Evolutionary conservation across 35 echinoderm and acorn worm genomes (phyloP).

Genomic region (Patiria miniata): DNA sequence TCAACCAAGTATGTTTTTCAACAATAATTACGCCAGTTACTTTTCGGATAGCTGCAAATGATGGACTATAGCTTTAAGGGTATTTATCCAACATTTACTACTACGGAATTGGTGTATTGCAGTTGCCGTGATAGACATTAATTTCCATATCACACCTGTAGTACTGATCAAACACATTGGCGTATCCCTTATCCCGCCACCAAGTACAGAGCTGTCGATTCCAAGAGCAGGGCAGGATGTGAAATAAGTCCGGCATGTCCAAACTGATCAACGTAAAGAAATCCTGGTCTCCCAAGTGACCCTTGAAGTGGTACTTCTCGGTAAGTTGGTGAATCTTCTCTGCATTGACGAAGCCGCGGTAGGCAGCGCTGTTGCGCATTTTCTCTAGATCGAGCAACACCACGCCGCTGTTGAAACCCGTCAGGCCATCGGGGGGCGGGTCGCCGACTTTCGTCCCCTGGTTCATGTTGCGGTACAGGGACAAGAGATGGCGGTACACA

Average conservation of each 20-base stretch:
- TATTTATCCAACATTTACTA: background rate
- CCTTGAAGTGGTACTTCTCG: slow-evolving; percentile 89
- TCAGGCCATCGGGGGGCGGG: slow-evolving; percentile 89
- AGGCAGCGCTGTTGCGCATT: slow-evolving; percentile 68
- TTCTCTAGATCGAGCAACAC: slow-evolving; percentile 72
- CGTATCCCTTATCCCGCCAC: slow-evolving; percentile 97
- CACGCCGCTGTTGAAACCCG: slow-evolving; percentile 97
- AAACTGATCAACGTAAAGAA: slow-evolving; percentile 83
- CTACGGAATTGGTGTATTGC: slow-evolving; percentile 91
- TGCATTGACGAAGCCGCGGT: slow-evolving; percentile 44
- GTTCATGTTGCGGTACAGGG: slow-evolving; percentile 77
- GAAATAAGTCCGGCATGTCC: slow-evolving; percentile 88
- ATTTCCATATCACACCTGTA: slow-evolving; percentile 79
- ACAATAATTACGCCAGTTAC: too few relatives aligned
- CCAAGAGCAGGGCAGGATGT: slow-evolving; percentile 87
- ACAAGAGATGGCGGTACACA: slow-evolving; percentile 93
- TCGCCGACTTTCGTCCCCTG: slow-evolving; percentile 80
- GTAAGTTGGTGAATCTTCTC: slow-evolving; percentile 45
- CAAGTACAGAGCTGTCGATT: slow-evolving; percentile 89
- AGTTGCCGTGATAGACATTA: slow-evolving; percentile 98
- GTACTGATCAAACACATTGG: slow-evolving; percentile 85
- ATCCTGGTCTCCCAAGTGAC: slow-evolving; percentile 94
- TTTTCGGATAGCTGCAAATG: too few relatives aligned
- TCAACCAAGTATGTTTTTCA: too few relatives aligned
- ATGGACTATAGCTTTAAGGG: too few relatives aligned